Evolutionary conservation across 2,888 invertebrate genomes (phyloP), one percentile per base, ranked within the genome.

Genomic region (Brachylomia viminalis): DNA sequence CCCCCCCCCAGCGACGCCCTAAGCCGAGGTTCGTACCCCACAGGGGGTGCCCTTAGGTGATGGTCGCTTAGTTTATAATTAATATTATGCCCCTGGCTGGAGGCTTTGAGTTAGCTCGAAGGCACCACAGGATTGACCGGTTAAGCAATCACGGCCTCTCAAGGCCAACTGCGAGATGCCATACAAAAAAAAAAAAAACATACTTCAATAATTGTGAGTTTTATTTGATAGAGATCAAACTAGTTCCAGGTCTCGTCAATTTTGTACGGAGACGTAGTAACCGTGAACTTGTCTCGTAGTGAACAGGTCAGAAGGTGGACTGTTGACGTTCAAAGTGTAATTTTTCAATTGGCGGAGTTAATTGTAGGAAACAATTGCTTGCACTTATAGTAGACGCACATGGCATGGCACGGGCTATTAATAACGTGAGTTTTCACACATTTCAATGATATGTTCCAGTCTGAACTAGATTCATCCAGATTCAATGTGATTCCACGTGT

Each of bases 331-430:
- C 77, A 64, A 67, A 77, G 77, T 74, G 70, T 75, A 86, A 86
- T 86, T 86, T 80, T 61, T 78, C 80, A 80, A 77, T 84, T 84
- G 80, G n/a, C 54, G 15, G 54, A 71, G 74, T 67, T 79, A 82
- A 85, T 85, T 75, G 80, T 71, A 75, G 82, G 77, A 62, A 78
- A 59, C 85, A 84, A 87, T 87, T 87, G 87, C 20, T 75, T 67
- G 76, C 72, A 78, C 59, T 72, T 76, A 38, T 4, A 71, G 33
- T 30, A 69, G 15, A 65, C 23, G 72, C 86, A 76, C 82, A 79
- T 85, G 85, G 70, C 52, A 33, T 33, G 13, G 20, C 78, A 84
- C 76, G 78, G 2, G 76, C 8, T 52, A 42, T n/a, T 56, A 47
- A 33, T 30, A 49, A 74, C 33, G 42, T 62, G 54, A 70, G 61